A percentile compares a stretch with the other conserved stretches of the same genome.
Evolutionary conservation across 2,113 vertebrate genomes (phyloP).

Genomic region (Seriola rivoliana): DNA sequence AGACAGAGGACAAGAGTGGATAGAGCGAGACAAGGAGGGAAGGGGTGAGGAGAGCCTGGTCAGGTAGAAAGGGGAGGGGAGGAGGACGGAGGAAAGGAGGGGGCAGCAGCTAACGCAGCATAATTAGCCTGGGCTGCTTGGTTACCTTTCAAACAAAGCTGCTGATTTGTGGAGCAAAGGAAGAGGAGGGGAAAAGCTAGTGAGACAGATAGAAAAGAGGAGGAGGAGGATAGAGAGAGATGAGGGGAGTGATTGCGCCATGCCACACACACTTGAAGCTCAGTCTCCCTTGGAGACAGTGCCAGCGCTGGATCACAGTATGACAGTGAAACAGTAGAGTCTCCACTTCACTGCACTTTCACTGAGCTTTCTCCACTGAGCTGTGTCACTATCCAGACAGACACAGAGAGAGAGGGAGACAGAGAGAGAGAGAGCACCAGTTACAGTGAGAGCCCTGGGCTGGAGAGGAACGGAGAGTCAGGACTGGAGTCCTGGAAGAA

Average conservation of each 20-base stretch:
- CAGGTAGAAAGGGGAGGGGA: conserved; percentile 61
- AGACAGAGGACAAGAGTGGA: conserved; percentile 51
- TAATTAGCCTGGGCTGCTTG: conserved; percentile 85
- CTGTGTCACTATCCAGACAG: conserved; percentile 65
- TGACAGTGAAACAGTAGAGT: conserved; percentile 79
- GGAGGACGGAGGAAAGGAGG: conserved; percentile 50
- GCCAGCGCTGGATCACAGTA: conserved; percentile 71
- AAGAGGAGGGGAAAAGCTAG: conserved; percentile 76
- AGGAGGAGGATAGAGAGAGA: conserved; percentile 71
- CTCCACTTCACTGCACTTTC: conserved; percentile 66
- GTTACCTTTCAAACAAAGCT: conserved; percentile 88
- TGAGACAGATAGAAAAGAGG: conserved; percentile 64
- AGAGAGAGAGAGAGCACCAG: conserved; percentile 30
- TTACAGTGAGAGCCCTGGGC: conserved; percentile 25
- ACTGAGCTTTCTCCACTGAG: conserved; percentile 53
- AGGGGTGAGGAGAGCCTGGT: conserved; percentile 58
- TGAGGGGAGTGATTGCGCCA: conserved; percentile 81
- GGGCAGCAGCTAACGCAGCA: conserved; percentile 80
- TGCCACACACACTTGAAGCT: conserved; percentile 84
- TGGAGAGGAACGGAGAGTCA: conserved; percentile 58
- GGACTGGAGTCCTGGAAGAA: conserved; percentile 55
- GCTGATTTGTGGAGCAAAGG: conserved; percentile 82
- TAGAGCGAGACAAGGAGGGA: conserved; percentile 18
- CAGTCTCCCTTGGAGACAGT: conserved; percentile 86
- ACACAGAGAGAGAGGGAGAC: conserved; percentile 24